Base-by-base conservation (phyloP, 2,797 vertebrate species). In the Gambusia yucatana region DNA sequence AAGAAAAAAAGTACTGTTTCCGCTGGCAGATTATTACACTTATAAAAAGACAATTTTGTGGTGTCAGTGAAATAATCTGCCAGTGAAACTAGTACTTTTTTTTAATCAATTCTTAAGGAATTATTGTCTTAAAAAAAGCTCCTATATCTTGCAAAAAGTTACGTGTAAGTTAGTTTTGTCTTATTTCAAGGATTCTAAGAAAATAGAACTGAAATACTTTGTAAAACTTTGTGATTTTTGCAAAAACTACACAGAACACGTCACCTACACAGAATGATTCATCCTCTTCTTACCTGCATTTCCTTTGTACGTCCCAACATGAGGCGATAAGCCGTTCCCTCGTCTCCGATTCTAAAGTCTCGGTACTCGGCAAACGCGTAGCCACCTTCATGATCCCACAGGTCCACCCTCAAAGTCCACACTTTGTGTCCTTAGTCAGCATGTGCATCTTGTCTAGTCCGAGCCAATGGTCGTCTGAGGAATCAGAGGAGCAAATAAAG, bases 351-450 rank as follows among this genome's bases (percentile, higher is more conserved):
- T 14, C 50, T 81, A 70, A 96, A 94, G 74, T 89, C 13, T 0
- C 41, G 47, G 67, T 94, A 96, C 77, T 84, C 72, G 0, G 94
- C 94, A 5, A 63, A 86, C 13, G 67, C 92, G 0, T 28, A 48
- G 17, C 72, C 81, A 0, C 76, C 84, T 33, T 92, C 84, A 3
- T 91, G 86, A 79, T 93, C 94, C 89, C 84, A 90, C 43, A 96
- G 77, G 57, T 94, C 93, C 3, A 94, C 87, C 3, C 77, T 72
- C 77, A 95, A 36, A 14, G 6, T 73, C 63, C 89, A 88, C 2
- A 1, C 86, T 50, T 69, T 87, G 65, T 82, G n/a, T 36, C 46
- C 47, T 85, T 87, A 0, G 92, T 93, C 80, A 96, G 71, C 47
- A 30, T 39, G 30, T 69, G 86, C 61, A 94, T 69, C n/a, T 87